phyloP scores from a whole-genome alignment of 2,113 vertebrate species.

The Holacanthus passer region DNA sequence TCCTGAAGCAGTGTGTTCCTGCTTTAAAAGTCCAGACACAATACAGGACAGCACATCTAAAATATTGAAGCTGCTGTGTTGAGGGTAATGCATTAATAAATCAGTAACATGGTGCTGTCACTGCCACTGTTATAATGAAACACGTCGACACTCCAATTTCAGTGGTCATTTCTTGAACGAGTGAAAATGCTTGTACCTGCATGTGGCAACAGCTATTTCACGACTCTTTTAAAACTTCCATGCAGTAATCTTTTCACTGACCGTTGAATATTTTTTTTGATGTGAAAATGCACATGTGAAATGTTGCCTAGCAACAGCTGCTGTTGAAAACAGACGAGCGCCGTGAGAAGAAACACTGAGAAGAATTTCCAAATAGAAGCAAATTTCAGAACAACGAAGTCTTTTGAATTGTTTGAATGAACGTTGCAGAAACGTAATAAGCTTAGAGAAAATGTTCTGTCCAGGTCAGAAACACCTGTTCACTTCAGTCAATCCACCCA shows the following conservation, averaged over 20 bases:
- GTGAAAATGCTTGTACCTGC: not conserved
- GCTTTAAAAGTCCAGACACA: slow-evolving; percentile 1
- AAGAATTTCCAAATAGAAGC: slow-evolving; percentile 25
- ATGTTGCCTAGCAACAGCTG: slow-evolving; percentile 69
- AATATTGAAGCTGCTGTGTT: not conserved
- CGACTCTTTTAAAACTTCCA: not conserved
- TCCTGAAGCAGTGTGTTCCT: slow-evolving; percentile 22
- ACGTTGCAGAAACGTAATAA: not conserved
- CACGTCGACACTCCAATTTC: not conserved
- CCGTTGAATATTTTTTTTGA: slow-evolving; percentile 40
- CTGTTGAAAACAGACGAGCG: slow-evolving; percentile 47
- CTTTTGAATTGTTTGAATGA: slow-evolving; percentile 36
- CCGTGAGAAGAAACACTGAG: slow-evolving; percentile 25
- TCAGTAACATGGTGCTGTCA: not conserved
- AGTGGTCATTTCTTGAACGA: not conserved
- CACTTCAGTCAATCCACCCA: not conserved
- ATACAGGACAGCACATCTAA: not conserved
- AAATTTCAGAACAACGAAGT: slow-evolving; percentile 23
- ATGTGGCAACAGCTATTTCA: not conserved
- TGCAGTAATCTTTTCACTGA: slow-evolving; percentile 13
- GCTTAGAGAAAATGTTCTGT: not conserved
- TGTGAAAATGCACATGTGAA: slow-evolving; percentile 45
- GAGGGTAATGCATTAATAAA: slow-evolving; percentile 5
- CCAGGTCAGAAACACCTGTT: slow-evolving; percentile 15
- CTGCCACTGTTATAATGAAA: slow-evolving; percentile 7